Conservation (phyloP, 2,888 invertebrate species). For the Busseola fusca region DNA sequence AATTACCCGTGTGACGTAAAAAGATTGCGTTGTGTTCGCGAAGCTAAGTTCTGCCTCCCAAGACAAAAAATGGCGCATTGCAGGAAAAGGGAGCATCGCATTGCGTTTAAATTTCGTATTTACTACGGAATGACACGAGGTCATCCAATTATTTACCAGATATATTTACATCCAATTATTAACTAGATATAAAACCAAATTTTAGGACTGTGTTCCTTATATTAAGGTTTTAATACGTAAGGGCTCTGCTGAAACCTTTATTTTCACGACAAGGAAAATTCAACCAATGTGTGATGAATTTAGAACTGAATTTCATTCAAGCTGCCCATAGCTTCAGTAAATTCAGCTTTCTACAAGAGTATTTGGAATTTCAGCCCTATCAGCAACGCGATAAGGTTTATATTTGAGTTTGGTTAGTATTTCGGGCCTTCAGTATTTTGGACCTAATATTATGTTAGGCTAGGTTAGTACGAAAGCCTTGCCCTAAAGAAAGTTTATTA, state of each 20-base stretch:
- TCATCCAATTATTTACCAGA: constrained; percentile 7
- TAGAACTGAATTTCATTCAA: constrained; percentile 4
- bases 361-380: constrained; percentile 21
- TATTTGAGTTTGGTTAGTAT: not conserved
- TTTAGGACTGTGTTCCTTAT: not conserved
- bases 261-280: not conserved
- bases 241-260: not conserved
- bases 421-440: not conserved
- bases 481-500: constrained; percentile 8
- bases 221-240: constrained; percentile 8
- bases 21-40: constrained; percentile 7
- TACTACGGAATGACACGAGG: not conserved
- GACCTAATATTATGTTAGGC: constrained; percentile 30
- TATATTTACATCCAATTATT: constrained; percentile 7
- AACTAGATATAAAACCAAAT: constrained; percentile 12
- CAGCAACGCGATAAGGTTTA: not conserved
- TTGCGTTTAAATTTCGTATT: constrained; percentile 35
- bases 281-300: not conserved
- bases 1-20: constrained; percentile 1
- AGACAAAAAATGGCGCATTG: constrained; percentile 60
- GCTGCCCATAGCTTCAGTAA: not conserved
- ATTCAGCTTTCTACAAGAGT: not conserved
- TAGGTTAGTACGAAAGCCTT: constrained; percentile 36
- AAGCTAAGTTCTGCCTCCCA: constrained; percentile 28
- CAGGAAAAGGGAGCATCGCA: constrained; percentile 46